A percentile compares a stretch with the other conserved stretches of the same genome.
Conservation (phyloP, 2,797 vertebrate species). For the Melanotaenia parkinsoni region DNA sequence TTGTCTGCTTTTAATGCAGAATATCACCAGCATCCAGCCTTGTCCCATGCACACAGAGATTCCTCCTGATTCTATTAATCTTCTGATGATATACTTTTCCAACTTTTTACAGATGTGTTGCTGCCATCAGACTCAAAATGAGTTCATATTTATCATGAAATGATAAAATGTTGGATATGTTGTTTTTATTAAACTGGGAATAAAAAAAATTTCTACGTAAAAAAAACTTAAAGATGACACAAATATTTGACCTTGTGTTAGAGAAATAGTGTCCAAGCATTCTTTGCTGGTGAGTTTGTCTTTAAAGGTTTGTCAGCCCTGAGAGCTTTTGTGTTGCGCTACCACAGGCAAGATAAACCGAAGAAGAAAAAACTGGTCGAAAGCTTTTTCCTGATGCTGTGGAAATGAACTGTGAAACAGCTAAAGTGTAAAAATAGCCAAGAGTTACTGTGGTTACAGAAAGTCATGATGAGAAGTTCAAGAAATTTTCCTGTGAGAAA, state of each 20-base stretch:
- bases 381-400: background rate
- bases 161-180: too few relatives aligned
- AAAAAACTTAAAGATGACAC: too few relatives aligned
- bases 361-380: background rate
- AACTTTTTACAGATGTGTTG: too few relatives aligned
- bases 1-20: too few relatives aligned
- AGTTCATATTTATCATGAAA: too few relatives aligned
- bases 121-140: too few relatives aligned
- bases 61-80: too few relatives aligned
- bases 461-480: constrained; percentile 5
- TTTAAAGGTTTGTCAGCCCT: constrained; percentile 2
- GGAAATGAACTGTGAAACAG: background rate
- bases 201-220: too few relatives aligned
- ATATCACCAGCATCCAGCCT: too few relatives aligned
- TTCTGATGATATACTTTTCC: too few relatives aligned
- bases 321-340: constrained; percentile 1
- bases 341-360: constrained; percentile 12
- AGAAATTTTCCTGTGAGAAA: constrained; percentile 2
- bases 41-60: too few relatives aligned
- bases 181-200: too few relatives aligned
- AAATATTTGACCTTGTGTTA: background rate
- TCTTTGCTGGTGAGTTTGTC: background rate
- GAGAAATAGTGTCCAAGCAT: background rate
- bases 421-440: constrained; percentile 12
- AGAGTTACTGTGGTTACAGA: constrained; percentile 15